Evolutionary conservation across 2,797 vertebrate genomes (phyloP), one percentile per base, ranked within the genome.

Genomic region (Lagodon rhomboides): DNA sequence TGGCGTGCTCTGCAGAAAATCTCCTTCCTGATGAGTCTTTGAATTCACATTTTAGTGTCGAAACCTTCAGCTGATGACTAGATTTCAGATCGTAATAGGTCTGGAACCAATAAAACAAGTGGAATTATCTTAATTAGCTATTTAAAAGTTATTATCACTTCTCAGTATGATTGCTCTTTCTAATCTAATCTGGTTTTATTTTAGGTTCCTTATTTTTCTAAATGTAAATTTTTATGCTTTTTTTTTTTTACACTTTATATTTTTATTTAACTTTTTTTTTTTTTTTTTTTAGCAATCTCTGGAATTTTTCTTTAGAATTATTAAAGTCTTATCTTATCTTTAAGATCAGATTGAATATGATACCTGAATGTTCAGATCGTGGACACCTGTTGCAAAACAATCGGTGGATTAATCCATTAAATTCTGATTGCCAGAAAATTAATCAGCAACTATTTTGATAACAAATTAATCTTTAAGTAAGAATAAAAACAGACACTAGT

Each of bases 1-100:
- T 84, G 87, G 82, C 91, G 68, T 66, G 81, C 73, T 79, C 43
- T 46, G 78, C 38, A 34, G 59, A 80, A 56, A 51, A 27, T 4
- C 73, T 76, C 64, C 5, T 50, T 38, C 30, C 51, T 13, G 27
- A 60, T 47, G 43, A n/a, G 22, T 60, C 64, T 3, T 46, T 63
- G 5, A 3, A 69, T 68, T 75, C 82, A 65, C 43, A 11, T 54
- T 47, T 9, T 34, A 34, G 34, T 34, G 34, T 34, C 8, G 34
- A 34, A 34, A 34, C 9, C 59, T 41, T 17, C 10, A 44, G 9
- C 22, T 46, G 13, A 54, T 3, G 7, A 2, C 3, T 18, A 8
- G 27, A 50, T 18, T 11, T 54, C n/a, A 55, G 12, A 0, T 4
- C 22, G 67, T 38, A 44, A 1, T 1, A 0, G 11, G 12, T 22